Percentiles rank a stretch among this genome's conserved stretches.
Evolutionary conservation across 30 jellyfish, hydroid and myxozoan species (phyloP).

Genomic region (Hydractinia symbiolongicarpus): DNA sequence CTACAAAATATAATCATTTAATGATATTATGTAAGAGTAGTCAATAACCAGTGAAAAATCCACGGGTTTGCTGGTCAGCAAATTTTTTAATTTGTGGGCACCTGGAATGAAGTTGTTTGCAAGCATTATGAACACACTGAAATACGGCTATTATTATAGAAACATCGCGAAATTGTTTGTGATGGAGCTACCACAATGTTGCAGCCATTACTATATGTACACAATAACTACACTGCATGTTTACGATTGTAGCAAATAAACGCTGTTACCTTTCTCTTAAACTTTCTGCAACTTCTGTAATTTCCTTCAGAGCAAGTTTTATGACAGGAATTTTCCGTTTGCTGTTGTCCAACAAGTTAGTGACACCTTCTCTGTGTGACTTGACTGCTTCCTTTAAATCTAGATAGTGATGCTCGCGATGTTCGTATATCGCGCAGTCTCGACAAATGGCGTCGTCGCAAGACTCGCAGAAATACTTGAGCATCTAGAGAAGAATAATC

Average conservation of each 20-base stretch:
- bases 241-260: too few relatives aligned
- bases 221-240: too few relatives aligned
- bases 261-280: conserved; percentile 51
- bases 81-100: too few relatives aligned
- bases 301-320: conserved; percentile 67
- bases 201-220: too few relatives aligned
- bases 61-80: too few relatives aligned
- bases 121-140: too few relatives aligned
- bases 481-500: conserved; percentile 40
- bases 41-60: too few relatives aligned
- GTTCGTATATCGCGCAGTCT: conserved; percentile 95
- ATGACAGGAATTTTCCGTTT: conserved; percentile 67
- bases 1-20: conserved; percentile 20
- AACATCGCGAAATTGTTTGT: too few relatives aligned
- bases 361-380: conserved; percentile 56
- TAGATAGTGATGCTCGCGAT: conserved; percentile 83
- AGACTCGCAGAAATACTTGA: conserved; percentile 87
- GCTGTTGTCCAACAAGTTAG: conserved; percentile 54
- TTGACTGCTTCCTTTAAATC: conserved; percentile 96
- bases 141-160: too few relatives aligned
- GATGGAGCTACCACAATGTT: too few relatives aligned
- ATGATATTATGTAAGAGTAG: too few relatives aligned
- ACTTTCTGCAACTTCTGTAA: conserved; percentile 51
- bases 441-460: conserved; percentile 95
- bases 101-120: too few relatives aligned